Evolutionary conservation across 1,140 invertebrate genomes (phyloP), one percentile per base, ranked within the genome.

Genomic region (Bemisia tabaci): DNA sequence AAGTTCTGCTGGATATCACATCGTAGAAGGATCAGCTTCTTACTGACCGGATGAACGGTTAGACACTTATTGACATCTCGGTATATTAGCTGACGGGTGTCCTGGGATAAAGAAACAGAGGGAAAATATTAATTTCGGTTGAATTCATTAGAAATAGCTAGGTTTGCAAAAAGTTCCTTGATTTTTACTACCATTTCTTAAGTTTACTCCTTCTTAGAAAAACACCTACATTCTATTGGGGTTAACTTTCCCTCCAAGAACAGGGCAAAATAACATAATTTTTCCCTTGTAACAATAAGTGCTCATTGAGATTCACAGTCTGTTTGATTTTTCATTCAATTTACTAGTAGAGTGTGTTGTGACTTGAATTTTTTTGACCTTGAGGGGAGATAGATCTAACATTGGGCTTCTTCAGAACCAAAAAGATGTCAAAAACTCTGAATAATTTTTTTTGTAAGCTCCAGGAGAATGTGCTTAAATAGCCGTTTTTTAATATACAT

Each of bases 1-100:
- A 90, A 93, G 39, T 87, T 88, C 75, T 94, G 92, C 70, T 90
- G 85, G 25, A 84, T 77, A 77, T 94, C 91, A 76, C 92, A 95
- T 0, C 87, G 85, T 71, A 87, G 84, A 60, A 94, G 76, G 21
- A 86, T 87, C 12, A 94, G 74, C 63, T 87, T 86, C 66, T 85
- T 83, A n/a, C 86, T 87, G 74, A 88, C 84, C 0, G 91, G 91
- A 81, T 93, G 89, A 26, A 94, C 77, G 0, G 91, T 90, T 73
- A 95, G 83, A 73, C 94, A 97, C 73, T 91, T 90, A 71, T 88
- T 86, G 73, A 90, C 84, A 0, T 87, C 81, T 67, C 85, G 83
- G 75, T 95, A 91, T 60, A 88, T 77, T n/a, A 96, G 75, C 27
- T 88, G 89, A 72, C 83, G 86, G 22, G 83, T 85, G 75, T 82